A percentile compares a stretch with the other conserved stretches of the same genome.
Conservation (phyloP, 2,888 invertebrate genomes). For the Dioctria linearis region DNA sequence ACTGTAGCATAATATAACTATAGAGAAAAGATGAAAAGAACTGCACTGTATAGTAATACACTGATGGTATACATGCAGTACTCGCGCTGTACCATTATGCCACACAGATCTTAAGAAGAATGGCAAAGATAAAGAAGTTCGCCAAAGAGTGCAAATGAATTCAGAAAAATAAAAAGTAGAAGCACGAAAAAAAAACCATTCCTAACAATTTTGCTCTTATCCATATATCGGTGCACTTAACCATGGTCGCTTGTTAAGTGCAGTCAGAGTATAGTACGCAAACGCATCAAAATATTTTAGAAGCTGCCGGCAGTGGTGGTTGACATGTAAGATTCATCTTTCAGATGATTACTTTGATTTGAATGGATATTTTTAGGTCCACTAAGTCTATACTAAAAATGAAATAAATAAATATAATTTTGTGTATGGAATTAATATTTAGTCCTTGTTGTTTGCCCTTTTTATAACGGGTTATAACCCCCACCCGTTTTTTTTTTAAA, state of each 20-base stretch:
- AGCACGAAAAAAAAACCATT: too few species aligned
- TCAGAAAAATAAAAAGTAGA: not conserved
- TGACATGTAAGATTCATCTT: not conserved
- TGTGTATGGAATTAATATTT: too few species aligned
- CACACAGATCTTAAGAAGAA: constrained; percentile 25
- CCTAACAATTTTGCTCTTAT: constrained; percentile 4
- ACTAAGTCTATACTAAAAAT: too few species aligned
- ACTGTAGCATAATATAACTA: too few species aligned
- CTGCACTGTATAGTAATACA: too few species aligned
- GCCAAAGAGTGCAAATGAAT: constrained; percentile 27
- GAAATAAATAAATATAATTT: too few species aligned
- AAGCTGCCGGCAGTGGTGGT: not conserved
- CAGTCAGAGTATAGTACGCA: not conserved
- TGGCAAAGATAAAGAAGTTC: constrained; percentile 13
- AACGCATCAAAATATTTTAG: not conserved
- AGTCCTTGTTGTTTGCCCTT: too few species aligned
- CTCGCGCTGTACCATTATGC: not conserved
- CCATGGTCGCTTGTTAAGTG: constrained; percentile 1
- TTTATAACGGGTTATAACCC: too few species aligned
- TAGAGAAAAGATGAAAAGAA: too few species aligned
- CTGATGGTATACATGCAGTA: not conserved
- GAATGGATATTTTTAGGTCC: constrained; percentile 9
- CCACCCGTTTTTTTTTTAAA: too few species aligned
- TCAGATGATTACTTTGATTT: not conserved
- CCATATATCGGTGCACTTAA: constrained; percentile 9